Percentiles rank a stretch among this genome's conserved stretches.
Conservation (phyloP, 2,113 vertebrate genomes). For the Odontesthes bonariensis region DNA sequence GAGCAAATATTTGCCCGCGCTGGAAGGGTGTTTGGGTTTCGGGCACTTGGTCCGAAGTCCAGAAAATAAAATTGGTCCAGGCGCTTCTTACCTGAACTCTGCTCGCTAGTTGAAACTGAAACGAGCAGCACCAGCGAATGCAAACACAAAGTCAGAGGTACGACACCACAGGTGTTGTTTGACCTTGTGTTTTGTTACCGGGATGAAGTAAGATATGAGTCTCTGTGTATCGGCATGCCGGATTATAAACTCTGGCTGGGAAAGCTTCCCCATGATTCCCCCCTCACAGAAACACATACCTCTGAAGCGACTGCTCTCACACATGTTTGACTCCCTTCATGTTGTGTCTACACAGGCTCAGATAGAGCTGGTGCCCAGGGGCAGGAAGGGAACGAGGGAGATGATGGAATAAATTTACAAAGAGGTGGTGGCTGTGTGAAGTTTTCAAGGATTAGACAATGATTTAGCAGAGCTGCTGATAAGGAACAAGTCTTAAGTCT, state of each 20-base stretch:
- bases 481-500: conserved; percentile 32
- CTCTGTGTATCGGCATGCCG: conserved; percentile 10
- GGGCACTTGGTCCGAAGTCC: conserved; percentile 67
- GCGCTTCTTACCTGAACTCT: conserved; percentile 18
- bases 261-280: conserved; percentile 9
- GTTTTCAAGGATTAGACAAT: conserved; percentile 55
- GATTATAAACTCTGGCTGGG: conserved; percentile 61
- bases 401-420: conserved; percentile 51
- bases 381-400: background rate
- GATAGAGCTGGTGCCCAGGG: conserved; percentile 31
- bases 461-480: conserved; percentile 50
- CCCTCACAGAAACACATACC: conserved; percentile 25
- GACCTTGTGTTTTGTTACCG: conserved; percentile 49
- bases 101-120: conserved; percentile 21
- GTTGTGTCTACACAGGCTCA: conserved; percentile 61
- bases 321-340: conserved; percentile 28
- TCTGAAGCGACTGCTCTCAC: conserved; percentile 49
- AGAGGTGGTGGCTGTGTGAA: conserved; percentile 33
- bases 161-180: conserved; percentile 42
- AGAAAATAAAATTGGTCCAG: conserved; percentile 24
- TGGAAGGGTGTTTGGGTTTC: conserved; percentile 77
- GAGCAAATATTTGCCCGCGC: conserved; percentile 70
- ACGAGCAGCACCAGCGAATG: background rate
- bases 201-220: conserved; percentile 30
- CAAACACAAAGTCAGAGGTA: conserved; percentile 20